Evolutionary conservation across 2,888 invertebrate genomes (phyloP), one percentile per base, ranked within the genome.

Genomic region (Brachypterus glaber): DNA sequence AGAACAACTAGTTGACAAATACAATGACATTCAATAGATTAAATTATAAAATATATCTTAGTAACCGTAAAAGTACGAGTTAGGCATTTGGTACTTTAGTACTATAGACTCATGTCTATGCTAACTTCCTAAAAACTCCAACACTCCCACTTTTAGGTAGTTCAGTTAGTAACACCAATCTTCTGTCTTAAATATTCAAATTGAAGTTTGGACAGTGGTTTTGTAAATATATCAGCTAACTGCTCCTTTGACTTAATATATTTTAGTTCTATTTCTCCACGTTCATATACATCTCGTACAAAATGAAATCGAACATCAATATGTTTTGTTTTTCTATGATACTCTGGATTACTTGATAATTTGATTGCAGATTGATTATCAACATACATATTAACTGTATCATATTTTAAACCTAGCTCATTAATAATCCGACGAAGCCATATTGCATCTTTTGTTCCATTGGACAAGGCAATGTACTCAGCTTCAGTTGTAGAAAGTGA

Each of bases 401-500:
- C 4, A 2, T 3, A 14, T 8, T 3, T 2, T 2, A 21, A 12
- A 2, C 25, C 35, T 1, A 42, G 15, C 21, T 42, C 39, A 2
- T 26, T 25, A 3, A 39, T 12, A 1, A 39, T 17, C 16, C 4
- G 2, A 3, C 27, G 38, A 2, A 42, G 21, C 42, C 42, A 39
- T 11, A 42, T 3, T 7, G 39, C 32, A 18, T 39, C 32, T 15
- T 35, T 39, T 1, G 2, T 14, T 7, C 35, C 42, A n/a, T 25
- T 15, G 3, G 39, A 26, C 9, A 33, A 3, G 13, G 41, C 33
- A 2, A 39, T 17, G 17, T 39, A 42, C 16, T 42, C 42, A 3
- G 39, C 26, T 25, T 39, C 42, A 9, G 39, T 39, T 17, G 41
- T 41, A n/a, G 42, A 39, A n/a, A 17, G 32, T 4, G 39, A 26